Evolutionary conservation across 2,888 invertebrate genomes (phyloP), one percentile per base, ranked within the genome.

Genomic region (Orthosia gothica): DNA sequence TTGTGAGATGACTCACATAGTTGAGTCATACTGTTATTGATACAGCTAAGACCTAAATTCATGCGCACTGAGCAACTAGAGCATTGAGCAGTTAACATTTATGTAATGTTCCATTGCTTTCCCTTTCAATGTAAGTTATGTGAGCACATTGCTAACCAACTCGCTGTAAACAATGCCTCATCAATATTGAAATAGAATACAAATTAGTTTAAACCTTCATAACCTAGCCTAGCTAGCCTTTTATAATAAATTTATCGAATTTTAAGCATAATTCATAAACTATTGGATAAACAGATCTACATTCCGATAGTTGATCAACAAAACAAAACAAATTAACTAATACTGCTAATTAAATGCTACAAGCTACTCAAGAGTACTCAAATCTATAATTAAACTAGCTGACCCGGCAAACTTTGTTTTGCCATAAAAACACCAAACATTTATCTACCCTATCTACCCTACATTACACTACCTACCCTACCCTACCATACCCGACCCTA

Each of bases 61-160:
- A 72, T 49, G 69, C 62, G 32, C 23, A 59, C 23, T 70, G 62
- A 70, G 47, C 59, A 83, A n/a, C 18, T 69, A 52, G 84, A 61
- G n/a, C 74, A 72, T 23, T 16, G n/a, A 58, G 26, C 5, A 40
- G 13, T 50, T 18, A 65, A 20, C 57, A 49, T 54, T 79, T 58
- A 70, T 67, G 16, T 81, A 81, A 83, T 65, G 62, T 59, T 72
- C 5, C 26, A 57, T 59, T 64, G 49, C 84, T 67, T 81, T 73
- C 55, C 18, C 54, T 84, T 83, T 68, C 49, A 50, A 47, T 66
- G 40, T 16, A 16, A 67, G 23, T 83, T 68, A 54, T n/a, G n/a
- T 68, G 69, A 82, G 20, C 40, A 59, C 58, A 65, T 49, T 58
- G 2, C 16, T 69, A 13, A 13, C 26, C 5, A 16, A 52, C 11